phyloP scores from a whole-genome alignment of 2,797 vertebrate genomes.

The Bucorvus abyssinicus region DNA sequence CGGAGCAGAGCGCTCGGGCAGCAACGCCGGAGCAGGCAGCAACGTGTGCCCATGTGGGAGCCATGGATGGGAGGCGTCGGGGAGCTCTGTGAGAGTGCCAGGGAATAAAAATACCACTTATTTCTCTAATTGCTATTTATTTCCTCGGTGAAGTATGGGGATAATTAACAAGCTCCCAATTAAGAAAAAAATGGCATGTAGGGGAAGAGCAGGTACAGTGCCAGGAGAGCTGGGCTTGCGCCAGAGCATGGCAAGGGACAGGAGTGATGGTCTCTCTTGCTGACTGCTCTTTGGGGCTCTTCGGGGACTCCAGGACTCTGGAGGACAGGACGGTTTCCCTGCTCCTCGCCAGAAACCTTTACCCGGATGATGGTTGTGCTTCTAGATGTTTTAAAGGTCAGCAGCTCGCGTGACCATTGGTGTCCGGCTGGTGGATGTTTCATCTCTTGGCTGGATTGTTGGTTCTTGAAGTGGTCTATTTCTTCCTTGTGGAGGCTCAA shows the following conservation, averaged over 20 bases:
- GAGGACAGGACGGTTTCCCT: not conserved
- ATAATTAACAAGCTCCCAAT: slow-evolving; percentile 71
- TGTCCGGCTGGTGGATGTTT: not conserved
- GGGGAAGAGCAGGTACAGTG: slow-evolving; percentile 12
- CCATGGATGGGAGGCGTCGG: not conserved
- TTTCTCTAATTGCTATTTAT: slow-evolving; percentile 72
- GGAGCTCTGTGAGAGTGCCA: slow-evolving; percentile 30
- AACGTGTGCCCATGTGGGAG: slow-evolving; percentile 42
- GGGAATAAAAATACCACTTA: slow-evolving; percentile 59
- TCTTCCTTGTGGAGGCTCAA: not conserved
- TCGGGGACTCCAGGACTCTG: not conserved
- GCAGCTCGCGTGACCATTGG: accelerated
- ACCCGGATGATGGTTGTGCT: not conserved
- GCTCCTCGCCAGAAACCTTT: not conserved
- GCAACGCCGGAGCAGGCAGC: slow-evolving; percentile 1
- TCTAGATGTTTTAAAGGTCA: not conserved
- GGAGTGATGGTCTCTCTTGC: not conserved
- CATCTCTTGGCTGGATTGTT: not conserved
- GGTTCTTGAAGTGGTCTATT: not conserved
- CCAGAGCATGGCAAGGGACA: not conserved
- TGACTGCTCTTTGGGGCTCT: accelerated
- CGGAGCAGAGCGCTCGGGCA: not conserved
- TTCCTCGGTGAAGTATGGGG: slow-evolving; percentile 63
- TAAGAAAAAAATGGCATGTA: slow-evolving; percentile 42
- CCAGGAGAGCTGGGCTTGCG: slow-evolving; percentile 8